These are phyloP conservation scores for Aplysina aerophoba DNA, from an alignment of 37 sponge, comb jelly and placozoan species.

Conservation along the genomic window DNA sequence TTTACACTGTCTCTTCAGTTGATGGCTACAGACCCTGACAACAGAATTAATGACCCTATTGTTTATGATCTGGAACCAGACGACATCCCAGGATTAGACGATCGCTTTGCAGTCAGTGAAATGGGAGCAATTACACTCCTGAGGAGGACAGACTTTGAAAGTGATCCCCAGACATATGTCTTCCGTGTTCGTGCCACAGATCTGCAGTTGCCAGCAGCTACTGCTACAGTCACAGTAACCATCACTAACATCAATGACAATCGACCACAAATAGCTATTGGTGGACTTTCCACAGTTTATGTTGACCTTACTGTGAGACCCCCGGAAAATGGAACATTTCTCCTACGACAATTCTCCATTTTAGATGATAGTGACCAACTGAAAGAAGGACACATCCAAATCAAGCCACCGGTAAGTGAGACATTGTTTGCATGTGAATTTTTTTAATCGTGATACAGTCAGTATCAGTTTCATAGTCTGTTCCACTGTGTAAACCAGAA, in stretches of 20 bases:
- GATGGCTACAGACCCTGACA: conserved; percentile 42
- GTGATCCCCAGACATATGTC: neutral
- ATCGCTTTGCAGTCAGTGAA: conserved; percentile 34
- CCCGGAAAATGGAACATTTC: conserved; percentile 27
- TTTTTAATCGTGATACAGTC: too few relatives aligned
- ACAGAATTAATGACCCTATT: neutral
- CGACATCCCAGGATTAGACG: conserved; percentile 7
- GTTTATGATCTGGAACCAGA: neutral
- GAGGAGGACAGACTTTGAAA: conserved; percentile 13
- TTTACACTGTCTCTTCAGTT: conserved; percentile 27
- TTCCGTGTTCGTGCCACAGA: neutral
- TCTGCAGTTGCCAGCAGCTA: neutral
- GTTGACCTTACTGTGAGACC: conserved; percentile 14
- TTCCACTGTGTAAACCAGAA: too few relatives aligned
- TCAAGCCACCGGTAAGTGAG: neutral
- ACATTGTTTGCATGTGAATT: too few relatives aligned
- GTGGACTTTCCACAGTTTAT: neutral
- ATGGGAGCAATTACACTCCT: conserved; percentile 45
- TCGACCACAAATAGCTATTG: conserved; percentile 54
- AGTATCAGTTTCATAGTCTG: too few relatives aligned
- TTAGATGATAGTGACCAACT: conserved; percentile 20
- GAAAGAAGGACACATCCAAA: neutral
- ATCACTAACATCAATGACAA: conserved; percentile 63
- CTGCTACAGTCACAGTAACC: conserved; percentile 38
- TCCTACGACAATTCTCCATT: neutral